Evolutionary conservation across 2,797 vertebrate genomes (phyloP).

Genomic region (Xenentodon cancila): DNA sequence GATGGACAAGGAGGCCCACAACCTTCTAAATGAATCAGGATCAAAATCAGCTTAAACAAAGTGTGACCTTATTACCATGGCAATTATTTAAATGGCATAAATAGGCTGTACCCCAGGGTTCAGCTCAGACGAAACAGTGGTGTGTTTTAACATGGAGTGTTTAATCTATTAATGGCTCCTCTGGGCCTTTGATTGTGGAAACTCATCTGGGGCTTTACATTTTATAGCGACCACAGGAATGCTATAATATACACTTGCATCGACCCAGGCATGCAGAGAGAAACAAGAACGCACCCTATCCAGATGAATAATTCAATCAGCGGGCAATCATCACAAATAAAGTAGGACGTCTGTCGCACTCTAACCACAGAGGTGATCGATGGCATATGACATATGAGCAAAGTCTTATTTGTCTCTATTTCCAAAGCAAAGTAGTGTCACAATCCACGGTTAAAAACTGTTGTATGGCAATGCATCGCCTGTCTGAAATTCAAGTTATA

Average conservation of each 20-base stretch:
- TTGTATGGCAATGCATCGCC: too few species aligned
- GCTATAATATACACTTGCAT: conserved; percentile 28
- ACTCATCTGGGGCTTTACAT: conserved; percentile 59
- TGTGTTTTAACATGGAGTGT: conserved; percentile 58
- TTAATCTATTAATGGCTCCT: conserved; percentile 75
- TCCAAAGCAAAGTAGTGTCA: too few species aligned
- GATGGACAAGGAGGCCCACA: conserved; percentile 67
- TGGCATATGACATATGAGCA: conserved; percentile 6
- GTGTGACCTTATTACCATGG: conserved; percentile 75
- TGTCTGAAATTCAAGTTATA: too few species aligned
- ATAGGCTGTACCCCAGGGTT: conserved; percentile 66
- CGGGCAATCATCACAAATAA: conserved; percentile 30
- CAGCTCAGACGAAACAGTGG: conserved; percentile 38
- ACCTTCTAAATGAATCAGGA: conserved; percentile 73
- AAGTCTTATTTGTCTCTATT: too few species aligned
- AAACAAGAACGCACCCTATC: conserved; percentile 25
- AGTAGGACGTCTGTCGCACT: conserved; percentile 15
- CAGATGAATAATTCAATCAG: conserved; percentile 30
- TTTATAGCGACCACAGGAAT: conserved; percentile 42
- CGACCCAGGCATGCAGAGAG: conserved; percentile 19
- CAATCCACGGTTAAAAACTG: too few species aligned
- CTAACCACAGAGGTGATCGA: conserved; percentile 13
- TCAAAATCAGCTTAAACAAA: conserved; percentile 75
- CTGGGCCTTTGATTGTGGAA: conserved; percentile 61
- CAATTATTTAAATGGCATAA: conserved; percentile 70